Evolutionary conservation across 2,797 vertebrate species (phyloP), one percentile per base, ranked within the genome.

Genomic region (Perodicticus potto): DNA sequence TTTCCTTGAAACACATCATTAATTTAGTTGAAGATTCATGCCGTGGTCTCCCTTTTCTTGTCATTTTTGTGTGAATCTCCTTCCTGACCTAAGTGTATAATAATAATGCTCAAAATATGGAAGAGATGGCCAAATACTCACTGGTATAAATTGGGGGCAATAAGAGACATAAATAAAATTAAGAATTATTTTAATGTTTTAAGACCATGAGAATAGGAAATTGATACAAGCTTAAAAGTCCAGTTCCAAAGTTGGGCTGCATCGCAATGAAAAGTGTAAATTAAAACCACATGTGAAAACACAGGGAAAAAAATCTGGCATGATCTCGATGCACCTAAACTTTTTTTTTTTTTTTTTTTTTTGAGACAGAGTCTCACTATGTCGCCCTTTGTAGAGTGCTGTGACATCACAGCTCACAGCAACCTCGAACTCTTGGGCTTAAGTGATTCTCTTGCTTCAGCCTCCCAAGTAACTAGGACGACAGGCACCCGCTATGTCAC

Each of bases 131-230:
- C 16, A 37, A 82, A 95, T 67, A 59, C 17, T 57, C 34, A 25
- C 17, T 32, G 61, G 76, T 43, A 14, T 65, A 43, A 67, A 11
- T 2, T 12, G 11, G 20, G 20, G 67, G 17, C 29, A 43, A 9
- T n/a, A 27, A 77, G 86, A n/a, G 9, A 45, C 49, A 95, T 12
- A 95, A 89, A 53, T 9, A 9, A 6, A 45, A 76, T 85, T 83
- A 81, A 13, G 25, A 96, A 86, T 4, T 59, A 43, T 19, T 91
- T 97, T 80, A 85, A n/a, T 88, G 95, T 97, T 34, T 45, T 90
- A 20, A 77, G 59, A 65, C 5, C 29, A 37, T 6, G 32, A 45
- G 29, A 72, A 57, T n/a, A 83, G 37, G 29, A 70, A 83, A 65
- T 7, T 40, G 10, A 57, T 10, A 57, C 7, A 53, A 7, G 23